A percentile compares a stretch with the other conserved stretches of the same genome.
Evolutionary conservation across 2,113 vertebrate species (phyloP).

Genomic region (Alligator sinensis): DNA sequence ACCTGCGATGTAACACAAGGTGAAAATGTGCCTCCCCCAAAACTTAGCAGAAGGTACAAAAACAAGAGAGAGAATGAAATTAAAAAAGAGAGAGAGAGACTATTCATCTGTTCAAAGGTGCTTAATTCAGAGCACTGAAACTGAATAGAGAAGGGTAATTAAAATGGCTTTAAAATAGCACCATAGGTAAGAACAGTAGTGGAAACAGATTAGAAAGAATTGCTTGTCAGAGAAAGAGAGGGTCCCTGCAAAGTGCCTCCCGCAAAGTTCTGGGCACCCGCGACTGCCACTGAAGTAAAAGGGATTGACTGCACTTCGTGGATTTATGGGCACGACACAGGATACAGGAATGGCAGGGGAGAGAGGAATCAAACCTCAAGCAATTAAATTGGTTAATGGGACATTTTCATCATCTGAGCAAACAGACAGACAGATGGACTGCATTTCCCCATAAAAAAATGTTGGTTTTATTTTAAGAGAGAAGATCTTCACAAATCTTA

Average conservation of each 20-base stretch:
- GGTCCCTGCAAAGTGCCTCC: not conserved
- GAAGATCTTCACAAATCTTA: not conserved
- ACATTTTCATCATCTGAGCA: not conserved
- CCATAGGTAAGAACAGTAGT: accelerated
- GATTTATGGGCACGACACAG: not conserved
- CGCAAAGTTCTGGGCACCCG: accelerated
- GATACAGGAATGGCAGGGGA: accelerated
- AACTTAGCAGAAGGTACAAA: not conserved
- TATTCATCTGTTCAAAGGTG: not conserved
- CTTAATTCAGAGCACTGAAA: not conserved
- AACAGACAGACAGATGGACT: accelerated
- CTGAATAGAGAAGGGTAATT: not conserved
- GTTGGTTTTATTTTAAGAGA: not conserved
- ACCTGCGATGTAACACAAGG: accelerated
- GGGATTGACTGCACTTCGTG: not conserved
- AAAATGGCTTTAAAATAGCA: not conserved
- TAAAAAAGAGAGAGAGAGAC: not conserved
- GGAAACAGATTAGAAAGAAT: not conserved
- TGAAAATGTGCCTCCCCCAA: not conserved
- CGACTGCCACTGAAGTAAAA: accelerated
- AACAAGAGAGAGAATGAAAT: not conserved
- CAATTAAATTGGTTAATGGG: not conserved
- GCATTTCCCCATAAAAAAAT: not conserved
- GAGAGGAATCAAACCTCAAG: not conserved
- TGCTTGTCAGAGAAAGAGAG: not conserved